Evolutionary conservation across 2,888 invertebrate genomes (phyloP), one percentile per base, ranked within the genome.

Genomic region (Ariolimax columbianus): DNA sequence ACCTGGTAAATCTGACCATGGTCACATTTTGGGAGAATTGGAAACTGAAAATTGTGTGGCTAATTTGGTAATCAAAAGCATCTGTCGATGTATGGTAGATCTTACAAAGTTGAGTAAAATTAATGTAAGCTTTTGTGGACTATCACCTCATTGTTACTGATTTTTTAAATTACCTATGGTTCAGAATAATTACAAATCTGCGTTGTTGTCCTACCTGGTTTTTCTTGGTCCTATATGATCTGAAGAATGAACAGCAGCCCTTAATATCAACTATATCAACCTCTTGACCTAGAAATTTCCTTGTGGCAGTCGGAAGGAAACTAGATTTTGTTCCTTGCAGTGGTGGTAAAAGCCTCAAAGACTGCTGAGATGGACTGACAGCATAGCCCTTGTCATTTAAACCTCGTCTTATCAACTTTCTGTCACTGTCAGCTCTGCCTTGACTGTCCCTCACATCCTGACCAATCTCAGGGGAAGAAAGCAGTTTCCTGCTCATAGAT

Each of bases 231-330:
- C 83, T 47, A 55, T 82, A 82, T 30, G 79, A 84, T 38, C 77
- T 85, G 30, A 87, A 85, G n/a, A 84, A 82, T 40, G 75, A 55
- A 77, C 88, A 86, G n/a, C 85, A 40, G n/a, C 86, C 70, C 38
- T 51, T 83, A 26, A n/a, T 30, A 33, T 83, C 59, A 2, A 81
- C 85, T 9, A 66, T 77, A 51, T 85, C 79, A 75, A 83, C 85
- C 51, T 84, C 80, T 40, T 77, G 70, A 7, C 59, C 33, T 47
- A 63, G 23, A 9, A 75, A 63, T 11, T 38, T 82, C 43, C 23
- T 55, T 26, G 30, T 75, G 19, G 59, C 75, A 40, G 6, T 40
- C 23, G 72, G 55, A 33, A 38, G 38, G 19, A 51, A 81, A 72
- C 72, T 72, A 14, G 70, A 2, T 55, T 72, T 81, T n/a, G 81